A percentile compares a stretch with the other conserved stretches of the same genome.
These are phyloP conservation scores for Tenthredo scrophulariae DNA, from an alignment of 2,888 invertebrate genomes.

Conservation along the genomic window DNA sequence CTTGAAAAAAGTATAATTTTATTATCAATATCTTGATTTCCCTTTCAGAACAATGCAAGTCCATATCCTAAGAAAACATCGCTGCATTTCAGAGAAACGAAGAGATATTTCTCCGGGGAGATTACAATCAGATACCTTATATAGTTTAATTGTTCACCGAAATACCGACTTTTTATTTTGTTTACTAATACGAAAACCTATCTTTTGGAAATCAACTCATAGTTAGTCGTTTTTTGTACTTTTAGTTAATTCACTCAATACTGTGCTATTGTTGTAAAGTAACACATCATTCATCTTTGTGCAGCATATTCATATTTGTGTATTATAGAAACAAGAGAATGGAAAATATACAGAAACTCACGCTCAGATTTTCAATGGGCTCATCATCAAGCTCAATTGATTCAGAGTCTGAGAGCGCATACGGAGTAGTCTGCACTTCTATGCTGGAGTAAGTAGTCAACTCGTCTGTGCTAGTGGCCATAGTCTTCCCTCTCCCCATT, in stretches of 20 bases:
- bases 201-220: background rate
- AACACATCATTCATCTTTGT: too few relatives aligned
- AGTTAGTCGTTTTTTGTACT: background rate
- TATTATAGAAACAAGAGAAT: background rate
- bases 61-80: too few relatives aligned
- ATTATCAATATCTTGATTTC: too few relatives aligned
- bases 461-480: conserved; percentile 73
- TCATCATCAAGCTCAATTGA: conserved; percentile 67
- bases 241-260: background rate
- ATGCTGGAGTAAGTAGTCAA: conserved; percentile 67
- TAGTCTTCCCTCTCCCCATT: conserved; percentile 58
- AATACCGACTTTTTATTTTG: background rate
- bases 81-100: too few relatives aligned
- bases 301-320: background rate
- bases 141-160: background rate
- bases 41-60: too few relatives aligned
- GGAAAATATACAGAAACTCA: conserved; percentile 60
- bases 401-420: conserved; percentile 69
- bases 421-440: conserved; percentile 73
- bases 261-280: background rate
- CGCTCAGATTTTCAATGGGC: conserved; percentile 74
- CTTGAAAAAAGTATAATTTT: too few relatives aligned
- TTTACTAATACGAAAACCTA: background rate
- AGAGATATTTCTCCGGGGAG: background rate
- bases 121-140: background rate